Conservation (phyloP, 2,113 vertebrate species). For the Vimba vimba region DNA sequence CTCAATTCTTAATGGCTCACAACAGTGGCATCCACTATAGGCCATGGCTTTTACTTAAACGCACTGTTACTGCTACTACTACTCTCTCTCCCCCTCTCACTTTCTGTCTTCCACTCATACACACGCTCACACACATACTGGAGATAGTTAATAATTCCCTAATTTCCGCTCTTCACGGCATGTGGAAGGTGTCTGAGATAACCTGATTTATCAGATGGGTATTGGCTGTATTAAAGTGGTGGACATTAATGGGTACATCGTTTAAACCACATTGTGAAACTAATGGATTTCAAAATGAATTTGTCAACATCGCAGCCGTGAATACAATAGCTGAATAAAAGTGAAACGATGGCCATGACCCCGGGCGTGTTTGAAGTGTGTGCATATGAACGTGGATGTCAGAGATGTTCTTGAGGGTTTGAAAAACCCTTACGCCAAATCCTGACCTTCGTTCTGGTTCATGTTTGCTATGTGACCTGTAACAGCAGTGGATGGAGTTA, state of each 20-base stretch:
- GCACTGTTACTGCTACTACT: neutral
- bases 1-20: too few relatives aligned
- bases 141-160: constrained; percentile 78
- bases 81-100: constrained; percentile 71
- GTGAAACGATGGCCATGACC: constrained; percentile 17
- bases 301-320: constrained; percentile 76
- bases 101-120: constrained; percentile 50
- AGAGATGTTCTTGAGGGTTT: neutral
- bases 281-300: constrained; percentile 82
- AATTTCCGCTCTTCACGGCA: constrained; percentile 77
- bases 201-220: constrained; percentile 79
- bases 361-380: neutral
- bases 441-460: constrained; percentile 6
- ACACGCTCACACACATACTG: constrained; percentile 58
- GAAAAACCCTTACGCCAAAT: neutral
- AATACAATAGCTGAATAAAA: constrained; percentile 77
- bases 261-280: constrained; percentile 76
- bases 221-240: constrained; percentile 77
- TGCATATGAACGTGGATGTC: neutral
- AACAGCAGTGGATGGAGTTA: neutral
- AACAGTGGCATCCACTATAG: too few relatives aligned
- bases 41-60: too few relatives aligned
- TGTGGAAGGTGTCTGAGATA: constrained; percentile 76
- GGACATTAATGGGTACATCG: constrained; percentile 77
- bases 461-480: neutral